phyloP scores from a whole-genome alignment of 2,888 invertebrate genomes.

The Dasysyrphus tricinctus region DNA sequence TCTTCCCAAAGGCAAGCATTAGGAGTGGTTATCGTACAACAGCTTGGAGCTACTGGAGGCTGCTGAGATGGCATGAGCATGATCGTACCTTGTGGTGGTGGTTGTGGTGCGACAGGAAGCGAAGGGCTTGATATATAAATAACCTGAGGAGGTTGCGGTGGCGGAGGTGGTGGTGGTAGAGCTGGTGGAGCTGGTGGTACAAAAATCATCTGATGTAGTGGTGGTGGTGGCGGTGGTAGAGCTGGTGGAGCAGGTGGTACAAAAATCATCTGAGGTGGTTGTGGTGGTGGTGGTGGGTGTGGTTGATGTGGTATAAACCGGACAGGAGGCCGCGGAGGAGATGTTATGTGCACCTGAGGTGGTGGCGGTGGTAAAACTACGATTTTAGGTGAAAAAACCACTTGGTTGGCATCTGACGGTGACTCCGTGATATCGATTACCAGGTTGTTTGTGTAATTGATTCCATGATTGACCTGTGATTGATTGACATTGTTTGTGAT shows the following conservation, averaged over 20 bases:
- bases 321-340: neutral
- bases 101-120: neutral
- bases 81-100: neutral
- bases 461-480: conserved; percentile 58
- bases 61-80: neutral
- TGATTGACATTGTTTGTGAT: conserved; percentile 65
- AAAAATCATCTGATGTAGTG: neutral
- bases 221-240: neutral
- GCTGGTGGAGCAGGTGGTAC: neutral
- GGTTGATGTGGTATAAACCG: neutral
- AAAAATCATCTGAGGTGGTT: neutral
- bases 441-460: conserved; percentile 78
- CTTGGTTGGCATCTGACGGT: conserved; percentile 34
- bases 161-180: neutral
- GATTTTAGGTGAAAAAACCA: conserved; percentile 11
- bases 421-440: conserved; percentile 74
- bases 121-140: neutral
- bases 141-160: neutral
- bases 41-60: conserved; percentile 44
- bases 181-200: neutral
- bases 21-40: conserved; percentile 79
- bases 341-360: conserved; percentile 16
- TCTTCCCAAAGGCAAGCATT: conserved; percentile 76
- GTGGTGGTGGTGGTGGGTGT: neutral
- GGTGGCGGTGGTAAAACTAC: conserved; percentile 1